Evolutionary conservation across 2,797 vertebrate genomes (phyloP), one percentile per base, ranked within the genome.

Genomic region (Apodemus agrarius): DNA sequence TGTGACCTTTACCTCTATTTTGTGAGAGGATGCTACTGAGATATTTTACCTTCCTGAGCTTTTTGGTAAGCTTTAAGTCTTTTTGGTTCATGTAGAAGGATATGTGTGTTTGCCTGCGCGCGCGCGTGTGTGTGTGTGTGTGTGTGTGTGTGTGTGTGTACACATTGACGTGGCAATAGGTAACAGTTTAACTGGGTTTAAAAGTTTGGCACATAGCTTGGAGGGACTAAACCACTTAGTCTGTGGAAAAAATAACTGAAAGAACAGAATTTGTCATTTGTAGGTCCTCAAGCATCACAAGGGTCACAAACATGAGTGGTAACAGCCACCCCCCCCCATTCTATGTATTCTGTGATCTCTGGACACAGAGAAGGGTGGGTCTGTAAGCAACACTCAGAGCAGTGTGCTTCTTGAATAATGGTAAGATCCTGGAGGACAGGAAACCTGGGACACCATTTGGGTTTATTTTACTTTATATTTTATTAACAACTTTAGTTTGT

Each of bases 1-100:
- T 57, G 52, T 57, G 84, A 86, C 90, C 81, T 96, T 95, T 84
- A 86, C 86, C 61, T 93, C 13, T 52, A 78, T 61, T 93, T 93
- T 93, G 88, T 79, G 54, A 93, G 52, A 85, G 7, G 46, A 69
- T 29, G 63, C 9, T 43, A 81, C 12, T 6, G 37, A 61, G 57
- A 65, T 16, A 49, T 52, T 95, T 94, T 61, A 96, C 67, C 57
- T 89, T 67, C 54, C 63, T 93, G 87, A 91, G 43, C 0, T 5
- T 74, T 89, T 72, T 76, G 78, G 29, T 90, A n/a, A 97, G 75
- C 63, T 37, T 3, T 3, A 76, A 69, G 3, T 59, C 43, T 26
- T 94, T 40, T 75, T 49, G 84, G 2, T 29, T n/a, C 63, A 2
- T 69, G 57, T 2, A 12, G 26, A 54, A 37, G 1, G 26, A 17